Base-by-base conservation (phyloP, 2,888 invertebrate species). In the Aradus depressus region DNA sequence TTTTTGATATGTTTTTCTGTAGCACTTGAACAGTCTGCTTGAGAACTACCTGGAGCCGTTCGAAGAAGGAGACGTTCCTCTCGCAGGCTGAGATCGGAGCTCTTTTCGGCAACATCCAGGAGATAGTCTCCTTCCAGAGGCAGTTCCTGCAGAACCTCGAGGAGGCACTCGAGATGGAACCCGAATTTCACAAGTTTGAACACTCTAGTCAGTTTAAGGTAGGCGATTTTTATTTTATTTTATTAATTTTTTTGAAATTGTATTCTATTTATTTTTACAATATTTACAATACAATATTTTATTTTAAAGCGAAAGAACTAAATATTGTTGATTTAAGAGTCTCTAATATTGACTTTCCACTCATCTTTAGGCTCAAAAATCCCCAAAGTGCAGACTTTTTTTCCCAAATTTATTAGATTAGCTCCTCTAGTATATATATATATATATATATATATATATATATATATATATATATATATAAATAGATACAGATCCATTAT, bases 401-500 rank as follows among this genome's bases (percentile, higher is more conserved):
- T n/a, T n/a, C n/a, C n/a, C n/a, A n/a, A n/a, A n/a, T n/a, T n/a
- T n/a, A n/a, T n/a, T n/a, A n/a, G n/a, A n/a, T n/a, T n/a, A n/a
- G n/a, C n/a, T n/a, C n/a, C n/a, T n/a, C 72, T 77, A 96, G 65
- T 92, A 92, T 72, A 90, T 86, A 73, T 77, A 96, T 64, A 74
- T 93, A 68, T 92, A 93, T 70, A 87, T 90, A 74, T 96, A 96
- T 75, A 74, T 97, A 75, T 93, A 95, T n/a, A n/a, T n/a, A n/a
- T n/a, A n/a, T n/a, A n/a, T n/a, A n/a, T n/a, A n/a, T n/a, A n/a
- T n/a, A n/a, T n/a, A n/a, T n/a, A n/a, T n/a, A n/a, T n/a, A n/a
- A n/a, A n/a, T n/a, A n/a, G n/a, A n/a, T n/a, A n/a, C n/a, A n/a
- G n/a, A n/a, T n/a, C n/a, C n/a, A n/a, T n/a, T n/a, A n/a, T n/a